Evolutionary conservation across 2,888 invertebrate genomes (phyloP).

Genomic region (Sialis fuliginosa): DNA sequence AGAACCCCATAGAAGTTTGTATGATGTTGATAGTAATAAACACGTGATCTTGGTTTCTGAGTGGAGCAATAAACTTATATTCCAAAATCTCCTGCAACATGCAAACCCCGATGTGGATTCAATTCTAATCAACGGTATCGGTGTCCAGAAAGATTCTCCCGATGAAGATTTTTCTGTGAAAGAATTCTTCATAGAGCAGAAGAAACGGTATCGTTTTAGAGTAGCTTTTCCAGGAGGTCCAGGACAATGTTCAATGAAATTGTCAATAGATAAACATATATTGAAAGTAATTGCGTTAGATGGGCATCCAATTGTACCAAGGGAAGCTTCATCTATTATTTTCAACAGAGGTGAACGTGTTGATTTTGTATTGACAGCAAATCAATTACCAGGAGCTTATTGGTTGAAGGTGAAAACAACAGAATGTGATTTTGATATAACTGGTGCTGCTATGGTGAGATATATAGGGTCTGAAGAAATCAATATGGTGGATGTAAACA

Average conservation of each 20-base stretch:
- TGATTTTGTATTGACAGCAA: constrained; percentile 53
- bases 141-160: constrained; percentile 26
- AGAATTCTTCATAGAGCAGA: constrained; percentile 33
- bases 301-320: constrained; percentile 43
- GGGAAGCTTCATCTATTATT: constrained; percentile 34
- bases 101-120: constrained; percentile 33
- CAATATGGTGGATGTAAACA: constrained; percentile 6
- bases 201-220: constrained; percentile 46
- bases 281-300: constrained; percentile 51
- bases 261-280: constrained; percentile 45
- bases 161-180: constrained; percentile 18
- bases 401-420: constrained; percentile 38
- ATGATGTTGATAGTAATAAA: constrained; percentile 50
- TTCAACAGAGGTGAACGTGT: constrained; percentile 55
- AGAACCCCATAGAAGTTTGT: constrained; percentile 40
- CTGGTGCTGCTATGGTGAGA: constrained; percentile 33
- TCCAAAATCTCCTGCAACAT: constrained; percentile 20
- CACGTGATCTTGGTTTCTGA: constrained; percentile 54
- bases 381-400: constrained; percentile 35
- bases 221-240: constrained; percentile 46
- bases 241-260: constrained; percentile 46
- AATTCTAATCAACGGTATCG: constrained; percentile 45
- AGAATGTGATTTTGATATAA: constrained; percentile 28
- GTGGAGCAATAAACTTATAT: constrained; percentile 38
- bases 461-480: constrained; percentile 18